phyloP scores from a whole-genome alignment of 2,888 invertebrate genomes.

The Archips crataeganus region DNA sequence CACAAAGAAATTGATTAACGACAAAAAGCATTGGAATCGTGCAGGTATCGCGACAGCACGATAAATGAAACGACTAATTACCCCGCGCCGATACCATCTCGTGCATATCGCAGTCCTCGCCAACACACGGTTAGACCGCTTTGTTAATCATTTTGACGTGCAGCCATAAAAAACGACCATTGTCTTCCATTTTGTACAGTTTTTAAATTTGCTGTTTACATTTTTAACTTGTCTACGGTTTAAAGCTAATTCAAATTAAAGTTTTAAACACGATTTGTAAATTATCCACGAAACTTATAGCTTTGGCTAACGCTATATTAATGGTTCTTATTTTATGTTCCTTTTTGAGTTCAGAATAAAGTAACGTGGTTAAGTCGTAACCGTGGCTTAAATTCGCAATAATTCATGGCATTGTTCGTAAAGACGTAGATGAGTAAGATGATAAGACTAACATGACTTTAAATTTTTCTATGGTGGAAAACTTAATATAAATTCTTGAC shows the following conservation, averaged over 20 bases:
- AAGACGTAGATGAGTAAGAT: slow-evolving; percentile 8
- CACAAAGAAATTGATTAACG: slow-evolving; percentile 68
- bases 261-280: not conserved
- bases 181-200: slow-evolving; percentile 21
- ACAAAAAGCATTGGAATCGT: slow-evolving; percentile 73
- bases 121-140: slow-evolving; percentile 51
- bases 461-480: slow-evolving; percentile 42
- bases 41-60: slow-evolving; percentile 68
- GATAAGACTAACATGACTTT: slow-evolving; percentile 19
- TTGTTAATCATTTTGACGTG: slow-evolving; percentile 58
- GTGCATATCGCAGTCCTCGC: slow-evolving; percentile 41
- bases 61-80: slow-evolving; percentile 82
- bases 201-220: slow-evolving; percentile 20
- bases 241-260: slow-evolving; percentile 8
- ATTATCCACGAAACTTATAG: not conserved
- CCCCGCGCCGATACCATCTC: slow-evolving; percentile 72
- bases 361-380: not conserved
- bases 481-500: slow-evolving; percentile 29
- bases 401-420: slow-evolving; percentile 2
- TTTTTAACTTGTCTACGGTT: slow-evolving; percentile 9
- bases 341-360: not conserved
- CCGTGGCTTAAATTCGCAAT: not conserved
- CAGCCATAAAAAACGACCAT: slow-evolving; percentile 26
- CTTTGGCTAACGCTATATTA: slow-evolving; percentile 5
- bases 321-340: not conserved